Conservation (phyloP, 2,113 vertebrate species). For the Rhinoptilus africanus region DNA sequence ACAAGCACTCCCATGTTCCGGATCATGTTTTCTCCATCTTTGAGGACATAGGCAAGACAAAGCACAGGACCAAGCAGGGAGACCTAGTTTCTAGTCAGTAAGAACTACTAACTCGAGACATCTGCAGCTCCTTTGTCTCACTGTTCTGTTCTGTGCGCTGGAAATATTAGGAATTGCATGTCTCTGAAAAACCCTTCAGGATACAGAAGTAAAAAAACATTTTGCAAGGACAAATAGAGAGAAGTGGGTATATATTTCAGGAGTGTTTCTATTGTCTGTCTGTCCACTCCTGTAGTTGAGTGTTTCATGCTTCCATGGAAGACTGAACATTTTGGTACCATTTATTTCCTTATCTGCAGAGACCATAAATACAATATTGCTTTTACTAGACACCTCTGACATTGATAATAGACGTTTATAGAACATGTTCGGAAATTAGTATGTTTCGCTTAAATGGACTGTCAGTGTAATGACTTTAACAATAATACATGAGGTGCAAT, state of each 20-base stretch:
- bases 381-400: constrained; percentile 55
- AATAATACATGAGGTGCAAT: constrained; percentile 57
- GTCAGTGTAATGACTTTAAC: constrained; percentile 69
- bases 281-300: background rate
- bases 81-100: background rate
- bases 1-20: background rate
- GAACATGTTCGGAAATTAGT: constrained; percentile 66
- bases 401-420: constrained; percentile 55
- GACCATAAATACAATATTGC: constrained; percentile 32
- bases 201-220: background rate
- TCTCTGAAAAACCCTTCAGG: background rate
- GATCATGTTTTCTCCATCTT: background rate
- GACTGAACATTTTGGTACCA: constrained; percentile 27
- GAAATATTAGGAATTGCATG: background rate
- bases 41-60: background rate
- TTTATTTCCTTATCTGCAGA: constrained; percentile 35
- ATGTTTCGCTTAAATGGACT: constrained; percentile 73
- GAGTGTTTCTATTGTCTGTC: background rate
- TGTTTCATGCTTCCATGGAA: constrained; percentile 21
- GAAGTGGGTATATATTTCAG: background rate
- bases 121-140: background rate
- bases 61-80: background rate
- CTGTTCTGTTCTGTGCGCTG: background rate
- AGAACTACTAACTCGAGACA: background rate
- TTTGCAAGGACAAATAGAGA: constrained; percentile 1